Conservation (phyloP, 2,888 invertebrate species). For the Leptinotarsa rubiginosa region DNA sequence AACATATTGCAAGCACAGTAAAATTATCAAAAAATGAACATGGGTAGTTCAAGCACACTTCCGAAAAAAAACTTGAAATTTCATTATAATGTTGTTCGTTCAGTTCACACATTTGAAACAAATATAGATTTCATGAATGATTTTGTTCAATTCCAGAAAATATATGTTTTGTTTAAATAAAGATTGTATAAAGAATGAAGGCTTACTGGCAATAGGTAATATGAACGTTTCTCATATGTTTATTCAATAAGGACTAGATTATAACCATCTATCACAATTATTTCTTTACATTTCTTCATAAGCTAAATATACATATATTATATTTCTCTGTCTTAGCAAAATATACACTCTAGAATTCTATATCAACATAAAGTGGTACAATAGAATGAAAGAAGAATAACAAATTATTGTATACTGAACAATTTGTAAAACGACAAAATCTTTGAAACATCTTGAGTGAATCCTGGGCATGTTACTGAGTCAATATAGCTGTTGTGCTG, state of each 20-base stretch:
- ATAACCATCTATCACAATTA: constrained; percentile 40
- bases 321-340: constrained; percentile 43
- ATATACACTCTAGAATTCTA: constrained; percentile 35
- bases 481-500: background rate
- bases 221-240: background rate
- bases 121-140: no score
- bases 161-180: no score
- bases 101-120: no score
- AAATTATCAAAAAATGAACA: no score
- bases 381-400: constrained; percentile 17
- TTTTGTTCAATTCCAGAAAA: no score
- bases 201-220: background rate
- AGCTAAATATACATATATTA: constrained; percentile 31
- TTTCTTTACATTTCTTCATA: constrained; percentile 27
- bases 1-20: no score
- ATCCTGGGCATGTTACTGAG: no score
- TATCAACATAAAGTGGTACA: constrained; percentile 17
- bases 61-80: no score
- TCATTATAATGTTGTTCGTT: no score
- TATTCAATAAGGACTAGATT: constrained; percentile 40
- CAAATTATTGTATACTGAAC: constrained; percentile 7
- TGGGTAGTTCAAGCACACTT: no score
- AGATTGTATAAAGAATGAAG: no score
- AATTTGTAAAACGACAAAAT: background rate
- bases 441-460: no score